Conservation (phyloP, 2,888 invertebrate species). For the Acrocyrtus sp. region DNA sequence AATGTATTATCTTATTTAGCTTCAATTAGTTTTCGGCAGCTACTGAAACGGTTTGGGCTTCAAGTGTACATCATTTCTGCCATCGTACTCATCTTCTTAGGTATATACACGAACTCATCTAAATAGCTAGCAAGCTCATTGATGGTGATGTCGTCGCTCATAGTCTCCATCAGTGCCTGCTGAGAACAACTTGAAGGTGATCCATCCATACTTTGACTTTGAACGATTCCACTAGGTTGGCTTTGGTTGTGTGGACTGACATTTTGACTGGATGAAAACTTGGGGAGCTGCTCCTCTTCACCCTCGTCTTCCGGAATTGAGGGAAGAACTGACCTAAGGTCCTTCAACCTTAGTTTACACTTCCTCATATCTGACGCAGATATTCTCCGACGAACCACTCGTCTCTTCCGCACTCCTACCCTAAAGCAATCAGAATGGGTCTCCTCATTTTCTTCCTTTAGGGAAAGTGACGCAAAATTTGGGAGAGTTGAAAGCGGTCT, state of each 20-base stretch:
- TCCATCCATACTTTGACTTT: constrained; percentile 10
- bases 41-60: constrained; percentile 9
- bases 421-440: background rate
- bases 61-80: constrained; percentile 97
- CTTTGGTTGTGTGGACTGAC: no score
- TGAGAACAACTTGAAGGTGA: constrained; percentile 58
- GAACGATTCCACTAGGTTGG: background rate
- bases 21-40: no score
- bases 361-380: no score
- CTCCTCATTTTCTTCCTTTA: constrained; percentile 11
- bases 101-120: constrained; percentile 94
- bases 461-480: constrained; percentile 6
- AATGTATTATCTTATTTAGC: no score
- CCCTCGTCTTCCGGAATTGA: constrained; percentile 54
- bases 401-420: constrained; percentile 27
- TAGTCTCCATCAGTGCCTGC: constrained; percentile 57
- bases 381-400: no score
- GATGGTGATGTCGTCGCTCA: constrained; percentile 81
- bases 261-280: background rate
- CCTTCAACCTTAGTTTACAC: constrained; percentile 41
- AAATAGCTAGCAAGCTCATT: constrained; percentile 96
- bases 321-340: constrained; percentile 39
- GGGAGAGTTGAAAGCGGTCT: constrained; percentile 10
- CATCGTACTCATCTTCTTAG: constrained; percentile 97
- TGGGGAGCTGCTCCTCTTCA: background rate